Base-by-base conservation (phyloP, 2,888 invertebrate genomes). In the Mactromeris polynyma region DNA sequence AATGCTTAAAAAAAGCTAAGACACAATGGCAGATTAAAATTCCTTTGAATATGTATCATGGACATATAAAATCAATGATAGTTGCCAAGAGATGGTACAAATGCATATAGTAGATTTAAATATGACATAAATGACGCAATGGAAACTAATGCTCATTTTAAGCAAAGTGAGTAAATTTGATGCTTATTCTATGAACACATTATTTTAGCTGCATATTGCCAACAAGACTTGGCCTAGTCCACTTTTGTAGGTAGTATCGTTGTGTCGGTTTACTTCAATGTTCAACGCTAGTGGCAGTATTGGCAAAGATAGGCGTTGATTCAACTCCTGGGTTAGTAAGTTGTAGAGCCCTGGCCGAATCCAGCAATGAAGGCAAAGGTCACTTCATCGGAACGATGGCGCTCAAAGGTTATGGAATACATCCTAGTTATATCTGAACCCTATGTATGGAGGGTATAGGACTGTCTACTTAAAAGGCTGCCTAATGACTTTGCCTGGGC, bases 401-500 rank as follows among this genome's bases (percentile, higher is more conserved):
- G 36, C 36, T 26, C 58, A 58, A 26, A 6, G 7, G 58, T 19
- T 58, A 36, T 19, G 73, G 73, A 73, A 17, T 17, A 36, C 36
- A 33, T 73, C 73, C 73, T 64, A 64, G 58, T 64, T 7, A 64
- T 64, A 64, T n/a, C 46, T 17, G 26, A 7, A 64, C 58, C 26
- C 7, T 26, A 36, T 11, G 33, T 33, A 19, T 36, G 73, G 33
- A 31, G 11, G 31, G 69, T 7, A 14, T n/a, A 6, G 40, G 38
- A 64, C 38, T 58, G 17, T 81, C 78, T 87, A 87, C 38, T 82
- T 87, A 58, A 87, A 64, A 6, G 86, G 87, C 19, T 89, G 88
- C 86, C 90, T 89, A 69, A 93, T 85, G 26, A 91, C 91, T 89
- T 92, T 93, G 42, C 93, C 92, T 14, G 92, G 93, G 79, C 89